Percentiles rank a stretch among this genome's conserved stretches.
phyloP scores from a whole-genome alignment of 1,140 invertebrate genomes.

The Leptopilina boulardi region DNA sequence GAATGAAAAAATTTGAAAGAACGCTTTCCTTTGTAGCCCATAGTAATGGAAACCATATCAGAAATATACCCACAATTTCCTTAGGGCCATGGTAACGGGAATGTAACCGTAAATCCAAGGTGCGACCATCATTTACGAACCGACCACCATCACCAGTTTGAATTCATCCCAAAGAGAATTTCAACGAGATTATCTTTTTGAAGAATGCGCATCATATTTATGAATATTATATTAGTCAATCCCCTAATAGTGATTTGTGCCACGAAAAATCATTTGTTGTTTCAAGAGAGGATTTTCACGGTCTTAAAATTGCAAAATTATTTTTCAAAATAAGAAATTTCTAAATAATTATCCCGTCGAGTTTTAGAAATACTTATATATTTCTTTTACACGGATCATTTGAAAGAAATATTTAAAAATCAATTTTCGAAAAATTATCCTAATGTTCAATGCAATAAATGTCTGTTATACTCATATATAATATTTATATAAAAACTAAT shows the following conservation, averaged over 20 bases:
- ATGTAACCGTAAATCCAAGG: slow-evolving; percentile 1
- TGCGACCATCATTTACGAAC: neutral
- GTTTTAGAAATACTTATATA: too few species aligned
- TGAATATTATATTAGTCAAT: neutral
- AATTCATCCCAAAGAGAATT: neutral
- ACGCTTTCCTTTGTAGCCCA: neutral
- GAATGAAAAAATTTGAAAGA: neutral
- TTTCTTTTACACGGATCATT: too few species aligned
- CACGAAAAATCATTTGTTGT: neutral
- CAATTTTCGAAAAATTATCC: too few species aligned
- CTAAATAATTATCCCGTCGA: too few species aligned
- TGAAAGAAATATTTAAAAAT: too few species aligned
- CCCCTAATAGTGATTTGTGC: neutral
- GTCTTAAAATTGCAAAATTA: too few species aligned
- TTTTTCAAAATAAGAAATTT: too few species aligned
- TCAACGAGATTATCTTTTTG: neutral
- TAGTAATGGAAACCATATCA: slow-evolving; percentile 1
- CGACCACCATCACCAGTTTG: neutral
- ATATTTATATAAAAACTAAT: too few species aligned
- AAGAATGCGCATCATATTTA: neutral
- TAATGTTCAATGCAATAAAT: too few species aligned
- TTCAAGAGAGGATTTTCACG: too few species aligned
- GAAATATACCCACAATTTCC: neutral
- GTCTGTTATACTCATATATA: too few species aligned
- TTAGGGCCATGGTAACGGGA: neutral